Percentiles rank a stretch among this genome's conserved stretches.
These are phyloP conservation scores for Columba guinea DNA, from an alignment of 2,797 vertebrate species.

Conservation along the genomic window DNA sequence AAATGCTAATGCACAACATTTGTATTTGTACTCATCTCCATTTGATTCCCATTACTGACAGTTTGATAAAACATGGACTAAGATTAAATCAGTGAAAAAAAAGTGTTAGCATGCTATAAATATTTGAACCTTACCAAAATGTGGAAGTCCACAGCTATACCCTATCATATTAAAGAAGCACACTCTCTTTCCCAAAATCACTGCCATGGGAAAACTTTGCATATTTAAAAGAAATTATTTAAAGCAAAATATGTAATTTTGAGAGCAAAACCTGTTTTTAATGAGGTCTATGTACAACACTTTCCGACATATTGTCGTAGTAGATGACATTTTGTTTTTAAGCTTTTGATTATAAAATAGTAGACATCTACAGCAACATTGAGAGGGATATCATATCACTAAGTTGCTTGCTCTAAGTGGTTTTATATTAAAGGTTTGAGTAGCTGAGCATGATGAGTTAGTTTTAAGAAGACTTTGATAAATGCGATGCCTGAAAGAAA, in stretches of 20 bases:
- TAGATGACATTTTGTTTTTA: neutral
- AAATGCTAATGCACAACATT: neutral
- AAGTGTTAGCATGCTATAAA: accelerated
- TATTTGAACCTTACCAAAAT: neutral
- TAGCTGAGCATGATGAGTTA: neutral
- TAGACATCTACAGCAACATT: neutral
- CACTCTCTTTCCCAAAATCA: neutral
- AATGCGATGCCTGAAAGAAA: neutral
- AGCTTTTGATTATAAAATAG: conserved; percentile 5
- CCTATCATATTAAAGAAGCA: neutral
- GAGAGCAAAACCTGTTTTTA: neutral
- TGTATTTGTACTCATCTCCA: neutral
- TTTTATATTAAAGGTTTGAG: conserved; percentile 16
- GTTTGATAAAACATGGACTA: neutral
- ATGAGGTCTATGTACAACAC: neutral
- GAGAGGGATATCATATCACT: neutral
- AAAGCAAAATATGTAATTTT: neutral
- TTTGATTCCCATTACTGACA: neutral
- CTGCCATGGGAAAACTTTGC: neutral
- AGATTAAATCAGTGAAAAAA: neutral
- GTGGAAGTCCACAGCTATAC: neutral
- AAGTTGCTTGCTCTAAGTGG: neutral
- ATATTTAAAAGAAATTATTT: neutral
- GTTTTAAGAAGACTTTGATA: neutral
- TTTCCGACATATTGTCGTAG: neutral